phyloP scores from a whole-genome alignment of 2,888 invertebrate genomes.

The Pilophorus perplexus region DNA sequence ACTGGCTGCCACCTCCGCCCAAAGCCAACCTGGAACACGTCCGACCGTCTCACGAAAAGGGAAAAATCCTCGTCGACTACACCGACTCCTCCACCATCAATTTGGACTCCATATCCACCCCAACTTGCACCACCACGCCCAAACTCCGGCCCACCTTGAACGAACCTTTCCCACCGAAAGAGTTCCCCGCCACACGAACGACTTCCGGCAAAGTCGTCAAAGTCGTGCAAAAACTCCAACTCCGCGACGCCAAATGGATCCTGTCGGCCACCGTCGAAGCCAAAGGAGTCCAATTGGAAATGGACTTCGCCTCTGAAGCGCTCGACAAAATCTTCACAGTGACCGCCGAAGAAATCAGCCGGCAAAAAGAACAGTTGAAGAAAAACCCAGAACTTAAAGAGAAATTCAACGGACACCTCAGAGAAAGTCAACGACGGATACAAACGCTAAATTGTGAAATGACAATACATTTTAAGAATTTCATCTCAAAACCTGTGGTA shows the following conservation, averaged over 20 bases:
- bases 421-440: conserved; percentile 35
- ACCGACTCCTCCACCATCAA: conserved; percentile 8
- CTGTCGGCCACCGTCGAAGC: conserved; percentile 36
- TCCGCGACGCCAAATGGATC: conserved; percentile 36
- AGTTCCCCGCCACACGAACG: conserved; percentile 21
- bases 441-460: conserved; percentile 41
- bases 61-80: conserved; percentile 31
- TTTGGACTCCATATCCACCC: neutral
- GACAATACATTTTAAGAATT: conserved; percentile 39
- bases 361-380: conserved; percentile 38
- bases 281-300: conserved; percentile 43
- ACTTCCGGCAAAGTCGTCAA: conserved; percentile 30
- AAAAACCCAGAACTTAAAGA: conserved; percentile 43
- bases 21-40: conserved; percentile 25
- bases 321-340: conserved; percentile 46
- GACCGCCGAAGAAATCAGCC: conserved; percentile 43
- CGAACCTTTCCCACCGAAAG: conserved; percentile 42
- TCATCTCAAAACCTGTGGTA: conserved; percentile 42
- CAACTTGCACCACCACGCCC: neutral
- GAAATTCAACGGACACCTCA: conserved; percentile 43
- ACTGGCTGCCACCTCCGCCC: conserved; percentile 26
- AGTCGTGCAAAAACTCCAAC: conserved; percentile 40
- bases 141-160: neutral
- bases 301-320: conserved; percentile 42
- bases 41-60: conserved; percentile 23